Evolutionary conservation across 2,888 invertebrate genomes (phyloP).

Genomic region (Perdita meconis): DNA sequence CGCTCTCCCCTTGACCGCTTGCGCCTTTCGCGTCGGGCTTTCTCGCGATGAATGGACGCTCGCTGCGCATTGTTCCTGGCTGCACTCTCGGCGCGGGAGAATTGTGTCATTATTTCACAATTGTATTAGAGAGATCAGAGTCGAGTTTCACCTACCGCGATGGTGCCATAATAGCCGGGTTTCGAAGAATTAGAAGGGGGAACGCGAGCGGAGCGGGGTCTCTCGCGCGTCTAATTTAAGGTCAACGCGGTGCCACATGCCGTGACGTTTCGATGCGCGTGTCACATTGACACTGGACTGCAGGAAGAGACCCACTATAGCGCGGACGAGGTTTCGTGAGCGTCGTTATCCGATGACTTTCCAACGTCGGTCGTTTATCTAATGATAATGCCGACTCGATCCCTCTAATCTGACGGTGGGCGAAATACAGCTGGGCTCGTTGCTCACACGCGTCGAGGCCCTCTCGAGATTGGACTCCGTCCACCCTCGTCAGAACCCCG

Average conservation of each 20-base stretch:
- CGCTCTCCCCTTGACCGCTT: neutral
- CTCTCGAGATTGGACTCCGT: neutral
- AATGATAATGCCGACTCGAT: conserved; percentile 61
- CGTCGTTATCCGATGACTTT: conserved; percentile 69
- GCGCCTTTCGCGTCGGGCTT: neutral
- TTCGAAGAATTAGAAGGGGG: conserved; percentile 36
- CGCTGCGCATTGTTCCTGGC: neutral
- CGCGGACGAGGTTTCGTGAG: conserved; percentile 65
- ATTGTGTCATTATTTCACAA: neutral
- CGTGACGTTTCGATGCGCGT: conserved; percentile 64
- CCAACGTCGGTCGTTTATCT: conserved; percentile 69
- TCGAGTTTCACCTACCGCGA: neutral
- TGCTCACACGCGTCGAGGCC: conserved; percentile 50
- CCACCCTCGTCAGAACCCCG: neutral
- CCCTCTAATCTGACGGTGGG: conserved; percentile 46
- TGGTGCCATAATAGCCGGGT: conserved; percentile 1
- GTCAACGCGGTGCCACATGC: conserved; percentile 68
- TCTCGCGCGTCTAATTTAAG: conserved; percentile 71
- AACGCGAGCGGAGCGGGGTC: conserved; percentile 28
- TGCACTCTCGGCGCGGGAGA: neutral
- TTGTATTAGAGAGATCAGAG: neutral
- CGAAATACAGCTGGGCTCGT: conserved; percentile 41
- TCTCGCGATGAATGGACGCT: neutral
- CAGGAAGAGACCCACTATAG: conserved; percentile 74
- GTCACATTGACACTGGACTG: conserved; percentile 76